phyloP scores from a whole-genome alignment of 1,140 invertebrate genomes.

The Chelonus insularis region DNA sequence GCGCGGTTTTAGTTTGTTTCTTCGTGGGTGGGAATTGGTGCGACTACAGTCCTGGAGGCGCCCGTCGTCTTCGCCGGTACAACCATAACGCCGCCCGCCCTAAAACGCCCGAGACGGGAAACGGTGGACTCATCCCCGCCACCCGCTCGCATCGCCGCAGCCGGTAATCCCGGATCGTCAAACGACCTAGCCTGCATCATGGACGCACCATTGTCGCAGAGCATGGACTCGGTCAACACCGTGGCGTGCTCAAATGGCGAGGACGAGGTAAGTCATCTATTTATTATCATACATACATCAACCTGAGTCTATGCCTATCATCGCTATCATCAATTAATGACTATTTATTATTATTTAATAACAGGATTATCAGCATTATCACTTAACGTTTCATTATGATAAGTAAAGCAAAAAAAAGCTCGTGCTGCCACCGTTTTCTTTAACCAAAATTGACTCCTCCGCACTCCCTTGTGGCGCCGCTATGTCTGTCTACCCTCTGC shows the following conservation, averaged over 20 bases:
- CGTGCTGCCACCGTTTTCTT: background rate
- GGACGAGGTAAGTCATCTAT: conserved; percentile 77
- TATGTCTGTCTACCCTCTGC: background rate
- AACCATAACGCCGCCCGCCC: conserved; percentile 61
- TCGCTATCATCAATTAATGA: no score
- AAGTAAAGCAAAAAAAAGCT: background rate
- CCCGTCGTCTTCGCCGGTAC: conserved; percentile 59
- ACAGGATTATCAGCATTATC: no score
- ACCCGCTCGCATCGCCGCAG: conserved; percentile 52
- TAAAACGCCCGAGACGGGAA: conserved; percentile 65
- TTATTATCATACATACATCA: background rate
- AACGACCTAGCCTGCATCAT: conserved; percentile 58
- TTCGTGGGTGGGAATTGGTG: conserved; percentile 41
- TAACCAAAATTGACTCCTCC: background rate
- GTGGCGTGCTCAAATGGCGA: conserved; percentile 72
- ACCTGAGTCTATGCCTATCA: no score
- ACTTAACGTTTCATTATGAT: no score
- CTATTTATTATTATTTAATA: no score
- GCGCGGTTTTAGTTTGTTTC: conserved; percentile 15
- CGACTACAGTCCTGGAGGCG: conserved; percentile 56
- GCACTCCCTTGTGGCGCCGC: background rate
- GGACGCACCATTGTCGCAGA: conserved; percentile 73
- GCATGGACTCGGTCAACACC: conserved; percentile 91
- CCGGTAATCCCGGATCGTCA: conserved; percentile 53
- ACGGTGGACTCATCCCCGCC: conserved; percentile 59